phyloP scores from a whole-genome alignment of 2,797 vertebrate species.

The Miopithecus talapoin region DNA sequence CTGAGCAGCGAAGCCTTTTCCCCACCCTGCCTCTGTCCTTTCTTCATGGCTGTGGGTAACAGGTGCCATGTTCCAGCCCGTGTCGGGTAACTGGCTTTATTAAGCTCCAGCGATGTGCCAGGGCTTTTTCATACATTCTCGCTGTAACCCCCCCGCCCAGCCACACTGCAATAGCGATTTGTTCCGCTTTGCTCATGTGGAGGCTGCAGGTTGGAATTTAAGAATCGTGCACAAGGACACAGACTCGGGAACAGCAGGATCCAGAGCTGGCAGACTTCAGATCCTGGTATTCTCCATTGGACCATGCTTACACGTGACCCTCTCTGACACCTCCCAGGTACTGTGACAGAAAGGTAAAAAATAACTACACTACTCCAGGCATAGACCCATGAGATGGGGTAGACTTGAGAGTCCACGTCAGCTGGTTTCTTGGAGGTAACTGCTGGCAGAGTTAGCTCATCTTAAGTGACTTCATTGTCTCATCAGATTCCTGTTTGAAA shows the following conservation, averaged over 20 bases:
- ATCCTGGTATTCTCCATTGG: background rate
- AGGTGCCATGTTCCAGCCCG: background rate
- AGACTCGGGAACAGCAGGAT: background rate
- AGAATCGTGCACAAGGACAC: background rate
- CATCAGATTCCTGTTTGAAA: background rate
- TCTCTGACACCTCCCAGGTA: background rate
- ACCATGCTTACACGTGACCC: background rate
- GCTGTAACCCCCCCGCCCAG: background rate
- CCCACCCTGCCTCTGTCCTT: background rate
- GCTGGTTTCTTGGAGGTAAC: background rate
- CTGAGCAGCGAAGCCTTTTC: background rate
- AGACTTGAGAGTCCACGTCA: background rate
- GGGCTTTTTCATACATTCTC: background rate
- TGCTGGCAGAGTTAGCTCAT: background rate
- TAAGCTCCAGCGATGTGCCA: no score
- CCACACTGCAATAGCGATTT: background rate
- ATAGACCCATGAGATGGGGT: fast-evolving
- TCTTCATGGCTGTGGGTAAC: background rate
- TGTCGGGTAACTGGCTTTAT: background rate
- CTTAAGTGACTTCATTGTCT: background rate
- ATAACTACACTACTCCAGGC: fast-evolving
- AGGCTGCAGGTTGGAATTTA: constrained; percentile 1
- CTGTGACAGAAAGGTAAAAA: background rate
- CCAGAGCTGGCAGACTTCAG: background rate
- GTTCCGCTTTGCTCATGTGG: background rate